A percentile compares a stretch with the other conserved stretches of the same genome.
Conservation (phyloP, 2,113 vertebrate genomes). For the Mirza zaza region DNA sequence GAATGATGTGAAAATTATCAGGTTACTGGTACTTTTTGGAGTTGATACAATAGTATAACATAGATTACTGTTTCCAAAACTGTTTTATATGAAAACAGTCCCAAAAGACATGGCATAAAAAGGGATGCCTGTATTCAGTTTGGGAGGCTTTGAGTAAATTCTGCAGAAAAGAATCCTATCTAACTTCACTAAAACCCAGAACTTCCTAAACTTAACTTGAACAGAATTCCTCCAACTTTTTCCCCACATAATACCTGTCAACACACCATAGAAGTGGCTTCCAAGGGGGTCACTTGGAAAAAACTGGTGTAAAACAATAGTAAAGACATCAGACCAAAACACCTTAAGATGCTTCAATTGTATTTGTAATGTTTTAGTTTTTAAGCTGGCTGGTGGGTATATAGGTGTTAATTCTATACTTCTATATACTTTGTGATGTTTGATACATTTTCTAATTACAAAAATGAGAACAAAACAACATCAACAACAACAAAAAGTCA, state of each 20-base stretch:
- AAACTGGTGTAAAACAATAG: background rate
- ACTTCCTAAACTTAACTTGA: slow-evolving; percentile 5
- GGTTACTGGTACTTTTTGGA: background rate
- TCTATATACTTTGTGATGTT: background rate
- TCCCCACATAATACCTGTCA: background rate
- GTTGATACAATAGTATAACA: background rate
- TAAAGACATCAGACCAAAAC: background rate
- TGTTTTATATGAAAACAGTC: background rate
- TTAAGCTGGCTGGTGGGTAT: background rate
- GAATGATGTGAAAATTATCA: slow-evolving; percentile 25
- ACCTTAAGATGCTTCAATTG: background rate
- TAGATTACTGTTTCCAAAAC: background rate
- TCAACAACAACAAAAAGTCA: background rate
- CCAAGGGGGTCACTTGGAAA: background rate
- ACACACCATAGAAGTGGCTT: background rate
- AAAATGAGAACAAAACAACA: background rate
- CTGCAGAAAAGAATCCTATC: background rate
- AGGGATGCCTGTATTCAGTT: background rate
- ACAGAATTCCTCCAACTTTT: background rate
- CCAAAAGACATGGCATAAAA: background rate
- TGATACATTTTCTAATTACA: background rate
- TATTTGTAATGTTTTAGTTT: background rate
- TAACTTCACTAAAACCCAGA: background rate
- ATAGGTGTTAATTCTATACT: background rate
- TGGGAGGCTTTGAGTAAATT: background rate